phyloP scores from a whole-genome alignment of 2,888 invertebrate species.

The Ceramica pisi region DNA sequence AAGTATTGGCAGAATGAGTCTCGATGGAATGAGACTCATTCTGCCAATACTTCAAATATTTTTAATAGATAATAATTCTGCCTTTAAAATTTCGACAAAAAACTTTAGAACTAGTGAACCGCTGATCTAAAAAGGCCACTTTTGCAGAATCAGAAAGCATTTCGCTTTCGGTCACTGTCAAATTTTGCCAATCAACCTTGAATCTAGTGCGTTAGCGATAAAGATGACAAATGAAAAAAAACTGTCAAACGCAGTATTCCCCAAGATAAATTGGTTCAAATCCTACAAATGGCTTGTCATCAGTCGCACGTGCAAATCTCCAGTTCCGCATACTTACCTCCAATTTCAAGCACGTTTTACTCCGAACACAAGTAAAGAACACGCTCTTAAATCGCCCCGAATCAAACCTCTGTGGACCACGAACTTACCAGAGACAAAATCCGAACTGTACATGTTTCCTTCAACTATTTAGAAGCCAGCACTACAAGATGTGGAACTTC shows the following conservation, averaged over 20 bases:
- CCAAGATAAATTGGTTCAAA: neutral
- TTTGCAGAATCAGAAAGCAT: too few relatives aligned
- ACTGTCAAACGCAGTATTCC: neutral
- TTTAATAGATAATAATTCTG: too few relatives aligned
- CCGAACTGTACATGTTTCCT: slow-evolving; percentile 60
- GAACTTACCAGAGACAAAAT: slow-evolving; percentile 61
- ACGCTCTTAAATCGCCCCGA: slow-evolving; percentile 70
- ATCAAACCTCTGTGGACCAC: slow-evolving; percentile 70
- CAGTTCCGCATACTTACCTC: slow-evolving; percentile 35
- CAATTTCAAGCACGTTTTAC: slow-evolving; percentile 46
- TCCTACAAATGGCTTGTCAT: neutral
- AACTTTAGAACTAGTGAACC: too few relatives aligned
- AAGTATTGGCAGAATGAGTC: too few relatives aligned
- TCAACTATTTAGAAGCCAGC: slow-evolving; percentile 65
- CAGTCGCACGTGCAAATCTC: slow-evolving; percentile 16
- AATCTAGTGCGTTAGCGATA: too few relatives aligned
- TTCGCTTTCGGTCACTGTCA: too few relatives aligned
- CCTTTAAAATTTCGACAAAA: too few relatives aligned
- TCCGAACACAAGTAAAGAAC: slow-evolving; percentile 59
- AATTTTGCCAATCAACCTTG: too few relatives aligned
- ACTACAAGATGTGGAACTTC: neutral
- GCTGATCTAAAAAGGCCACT: too few relatives aligned
- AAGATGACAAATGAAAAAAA: too few relatives aligned
- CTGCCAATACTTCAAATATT: too few relatives aligned
- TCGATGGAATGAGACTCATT: too few relatives aligned